Evolutionary conservation across 1,140 invertebrate species (phyloP).

Genomic region (Leptonema lineaticorne): DNA sequence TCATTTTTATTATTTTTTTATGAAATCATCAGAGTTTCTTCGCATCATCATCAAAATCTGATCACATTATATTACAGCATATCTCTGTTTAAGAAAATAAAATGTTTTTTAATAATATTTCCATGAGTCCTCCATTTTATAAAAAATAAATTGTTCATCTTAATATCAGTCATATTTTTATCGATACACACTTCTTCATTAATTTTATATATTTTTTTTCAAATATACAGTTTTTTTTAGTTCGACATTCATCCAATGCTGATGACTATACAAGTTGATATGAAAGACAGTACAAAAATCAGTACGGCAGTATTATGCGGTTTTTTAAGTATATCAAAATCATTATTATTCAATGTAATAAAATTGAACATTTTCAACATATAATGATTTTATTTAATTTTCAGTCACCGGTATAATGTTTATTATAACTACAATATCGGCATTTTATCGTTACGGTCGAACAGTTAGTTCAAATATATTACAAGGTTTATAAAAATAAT

Average conservation of each 20-base stretch:
- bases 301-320: slow-evolving; percentile 63
- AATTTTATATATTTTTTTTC: too few relatives aligned
- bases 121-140: too few relatives aligned
- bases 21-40: too few relatives aligned
- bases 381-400: slow-evolving; percentile 41
- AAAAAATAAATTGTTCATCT: too few relatives aligned
- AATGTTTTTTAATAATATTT: too few relatives aligned
- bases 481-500: slow-evolving; percentile 46
- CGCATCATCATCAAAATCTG: too few relatives aligned
- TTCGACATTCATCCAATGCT: slow-evolving; percentile 80
- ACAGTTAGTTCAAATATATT: slow-evolving; percentile 55
- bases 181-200: too few relatives aligned
- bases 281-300: slow-evolving; percentile 67
- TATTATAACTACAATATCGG: slow-evolving; percentile 61
- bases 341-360: slow-evolving; percentile 10
- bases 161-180: too few relatives aligned
- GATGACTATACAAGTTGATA: slow-evolving; percentile 77
- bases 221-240: slow-evolving; percentile 49
- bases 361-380: not conserved
- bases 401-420: slow-evolving; percentile 64
- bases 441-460: slow-evolving; percentile 63
- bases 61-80: too few relatives aligned
- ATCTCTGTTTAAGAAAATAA: too few relatives aligned
- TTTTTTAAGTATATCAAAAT: slow-evolving; percentile 61
- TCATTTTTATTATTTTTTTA: too few relatives aligned